These are phyloP conservation scores for Latrodectus elegans DNA, from an alignment of 2,888 invertebrate genomes.

Conservation along the genomic window DNA sequence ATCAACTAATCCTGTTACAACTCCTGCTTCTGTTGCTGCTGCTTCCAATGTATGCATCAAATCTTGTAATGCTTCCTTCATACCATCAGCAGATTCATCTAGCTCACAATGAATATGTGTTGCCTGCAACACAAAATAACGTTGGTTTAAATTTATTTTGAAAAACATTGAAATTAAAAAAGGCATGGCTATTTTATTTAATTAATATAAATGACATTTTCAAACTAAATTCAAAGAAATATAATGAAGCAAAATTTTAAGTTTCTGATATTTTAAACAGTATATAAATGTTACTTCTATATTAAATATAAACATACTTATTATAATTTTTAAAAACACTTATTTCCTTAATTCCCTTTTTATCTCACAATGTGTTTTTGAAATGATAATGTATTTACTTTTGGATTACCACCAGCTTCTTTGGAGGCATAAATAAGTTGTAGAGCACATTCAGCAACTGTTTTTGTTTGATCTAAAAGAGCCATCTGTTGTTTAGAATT, in stretches of 20 bases:
- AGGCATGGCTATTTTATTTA: too few relatives aligned
- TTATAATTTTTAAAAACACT: too few relatives aligned
- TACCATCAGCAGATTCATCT: slow-evolving; percentile 85
- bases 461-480: slow-evolving; percentile 92
- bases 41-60: slow-evolving; percentile 86
- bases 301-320: too few relatives aligned
- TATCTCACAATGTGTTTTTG: not conserved
- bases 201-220: too few relatives aligned
- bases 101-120: slow-evolving; percentile 86
- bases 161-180: too few relatives aligned
- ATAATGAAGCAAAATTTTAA: too few relatives aligned
- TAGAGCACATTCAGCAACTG: slow-evolving; percentile 93
- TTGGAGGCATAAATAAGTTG: slow-evolving; percentile 89
- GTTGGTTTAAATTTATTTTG: too few relatives aligned
- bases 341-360: not conserved
- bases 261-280: too few relatives aligned
- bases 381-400: slow-evolving; percentile 77
- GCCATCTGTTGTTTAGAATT: slow-evolving; percentile 91
- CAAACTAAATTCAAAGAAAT: too few relatives aligned
- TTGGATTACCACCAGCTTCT: slow-evolving; percentile 94
- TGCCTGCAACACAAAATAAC: slow-evolving; percentile 78
- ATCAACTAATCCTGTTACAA: slow-evolving; percentile 91
- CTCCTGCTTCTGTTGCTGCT: slow-evolving; percentile 90
- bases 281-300: too few relatives aligned
- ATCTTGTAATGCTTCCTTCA: slow-evolving; percentile 85